Evolutionary conservation across 2,113 vertebrate species (phyloP), one percentile per base, ranked within the genome.

Genomic region (Lampris megalopsis): DNA sequence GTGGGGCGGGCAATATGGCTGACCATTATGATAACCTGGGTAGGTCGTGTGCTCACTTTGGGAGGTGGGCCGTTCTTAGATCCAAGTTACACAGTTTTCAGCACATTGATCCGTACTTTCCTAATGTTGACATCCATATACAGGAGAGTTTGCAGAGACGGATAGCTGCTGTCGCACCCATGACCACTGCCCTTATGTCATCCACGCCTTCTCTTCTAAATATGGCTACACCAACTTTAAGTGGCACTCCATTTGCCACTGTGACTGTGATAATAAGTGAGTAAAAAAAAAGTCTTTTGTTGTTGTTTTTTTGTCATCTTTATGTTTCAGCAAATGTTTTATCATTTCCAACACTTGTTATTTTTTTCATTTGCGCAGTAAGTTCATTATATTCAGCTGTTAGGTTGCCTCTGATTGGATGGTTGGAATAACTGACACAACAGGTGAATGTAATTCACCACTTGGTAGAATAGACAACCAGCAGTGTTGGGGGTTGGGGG

Each of bases 101-200:
- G 9, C 24, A 24, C 4, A 59, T 56, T 1, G 0, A 8, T 1
- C 9, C 6, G 3, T 24, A 24, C 3, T 41, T 43, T 13, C 36
- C 49, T 66, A 1, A 52, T 9, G 5, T 6, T 58, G 11, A 59
- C 10, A 7, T 68, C 52, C 9, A 37, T 54, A 60, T 5, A 9
- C 84, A 99, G 98, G 96, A n/a, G 94, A 96, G 2, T 94, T 95
- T 78, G 89, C 71, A 43, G 94, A 96, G 73, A 95, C 95, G 0
- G 97, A 98, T 71, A 90, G 89, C 38, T 98, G 96, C 90, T 98
- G 97, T 90, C 95, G 98, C 47, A 94, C 91, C 5, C 97, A 99
- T 0, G 96, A 96, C 80, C 95, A 96, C 83, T 98, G 97, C 63
- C 92, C 95, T 41, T 92, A 97, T 1, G 90, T 97, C 91, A 96